A percentile compares a stretch with the other conserved stretches of the same genome.
These are phyloP conservation scores for Cylindroiulus punctatus DNA, from an alignment of 2,888 invertebrate species.

Conservation along the genomic window DNA sequence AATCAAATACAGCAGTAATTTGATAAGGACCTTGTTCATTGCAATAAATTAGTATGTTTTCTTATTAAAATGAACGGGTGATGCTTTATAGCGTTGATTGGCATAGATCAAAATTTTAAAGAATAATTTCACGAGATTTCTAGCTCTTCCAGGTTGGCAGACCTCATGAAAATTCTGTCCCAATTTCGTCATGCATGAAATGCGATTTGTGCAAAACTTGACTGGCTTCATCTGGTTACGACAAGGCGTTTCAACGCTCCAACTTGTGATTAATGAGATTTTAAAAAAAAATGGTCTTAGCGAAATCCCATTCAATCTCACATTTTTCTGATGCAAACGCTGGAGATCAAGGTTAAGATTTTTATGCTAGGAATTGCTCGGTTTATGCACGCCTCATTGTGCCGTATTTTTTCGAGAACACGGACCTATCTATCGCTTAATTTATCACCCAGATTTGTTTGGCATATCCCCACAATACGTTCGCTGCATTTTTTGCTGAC, in stretches of 20 bases:
- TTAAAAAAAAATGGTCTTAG: neutral
- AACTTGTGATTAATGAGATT: constrained; percentile 18
- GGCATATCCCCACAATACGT: neutral
- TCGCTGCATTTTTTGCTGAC: neutral
- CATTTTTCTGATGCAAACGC: neutral
- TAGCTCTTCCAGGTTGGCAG: too few species aligned
- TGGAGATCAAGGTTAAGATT: constrained; percentile 31
- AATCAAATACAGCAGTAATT: too few species aligned
- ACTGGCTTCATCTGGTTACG: neutral
- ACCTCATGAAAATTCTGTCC: neutral
- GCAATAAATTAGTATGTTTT: too few species aligned
- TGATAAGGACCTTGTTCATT: too few species aligned
- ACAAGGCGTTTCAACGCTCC: neutral
- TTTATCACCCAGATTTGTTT: constrained; percentile 45
- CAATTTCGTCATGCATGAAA: neutral
- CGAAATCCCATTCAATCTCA: neutral
- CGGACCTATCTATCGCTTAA: constrained; percentile 8
- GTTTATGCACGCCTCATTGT: neutral
- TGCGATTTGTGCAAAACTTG: neutral
- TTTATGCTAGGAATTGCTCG: neutral
- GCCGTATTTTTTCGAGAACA: neutral
- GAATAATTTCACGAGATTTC: too few species aligned
- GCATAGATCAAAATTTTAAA: too few species aligned
- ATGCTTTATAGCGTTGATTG: too few species aligned
- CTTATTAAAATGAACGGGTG: too few species aligned